Evolutionary conservation across 2,888 invertebrate genomes (phyloP), one percentile per base, ranked within the genome.

Genomic region (Aleiodes alternator): DNA sequence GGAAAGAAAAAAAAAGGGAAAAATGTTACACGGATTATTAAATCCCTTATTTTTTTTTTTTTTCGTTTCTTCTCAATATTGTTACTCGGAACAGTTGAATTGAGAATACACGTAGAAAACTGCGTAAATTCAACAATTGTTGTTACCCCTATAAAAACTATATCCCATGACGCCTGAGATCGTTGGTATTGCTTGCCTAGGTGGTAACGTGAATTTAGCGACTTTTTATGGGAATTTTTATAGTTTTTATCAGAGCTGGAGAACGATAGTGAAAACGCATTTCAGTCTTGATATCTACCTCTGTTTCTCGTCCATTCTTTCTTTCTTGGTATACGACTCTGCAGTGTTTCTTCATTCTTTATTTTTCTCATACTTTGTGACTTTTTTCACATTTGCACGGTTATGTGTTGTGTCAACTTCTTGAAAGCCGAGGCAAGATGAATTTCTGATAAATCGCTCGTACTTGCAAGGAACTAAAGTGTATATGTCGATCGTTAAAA

Each of bases 221-320:
- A 81, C 75, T 83, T 85, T 86, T 87, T 87, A 87, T 83, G 84
- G 81, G 84, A 80, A 85, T 85, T 86, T 87, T 87, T 87, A 87
- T 86, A 83, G 86, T 82, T 85, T 82, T 64, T 64, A 48, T 64
- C 64, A 64, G 16, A 48, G 34, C 64, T 48, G 11, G 9, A 43
- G 11, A 64, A 43, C 64, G 64, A 64, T 48, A 64, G 64, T 64
- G 43, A 48, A 7, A 48, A 43, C 48, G 64, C 6, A 2, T 14
- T 64, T 43, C 16, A 64, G 23, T n/a, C 43, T 31, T 83, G 84
- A 84, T 85, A 85, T 85, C 87, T 86, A 83, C 83, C 57, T 48
- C 57, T 50, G 48, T 71, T 59, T 59, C 57, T 34, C 23, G 84
- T 79, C 80, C 80, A 38, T 72, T 64, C 64, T 51, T 51, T 51